These are phyloP conservation scores for Epistrophe grossulariae DNA, from an alignment of 2,888 invertebrate species.

Conservation along the genomic window DNA sequence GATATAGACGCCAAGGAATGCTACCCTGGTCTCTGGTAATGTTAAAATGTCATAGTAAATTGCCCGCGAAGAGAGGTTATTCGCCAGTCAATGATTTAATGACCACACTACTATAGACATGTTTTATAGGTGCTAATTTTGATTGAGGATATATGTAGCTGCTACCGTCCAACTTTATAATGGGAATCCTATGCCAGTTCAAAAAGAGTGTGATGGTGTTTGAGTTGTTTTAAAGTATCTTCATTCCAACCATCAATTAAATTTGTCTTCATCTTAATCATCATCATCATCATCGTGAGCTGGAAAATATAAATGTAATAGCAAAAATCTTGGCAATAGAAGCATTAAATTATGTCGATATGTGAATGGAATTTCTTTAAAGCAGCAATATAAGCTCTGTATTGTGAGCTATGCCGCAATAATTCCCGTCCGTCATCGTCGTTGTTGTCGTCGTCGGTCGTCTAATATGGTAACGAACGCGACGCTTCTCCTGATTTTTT, in stretches of 20 bases:
- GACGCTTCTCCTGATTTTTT: slow-evolving; percentile 56
- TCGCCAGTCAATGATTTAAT: slow-evolving; percentile 62
- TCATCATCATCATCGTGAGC: slow-evolving; percentile 39
- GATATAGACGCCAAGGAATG: slow-evolving; percentile 42
- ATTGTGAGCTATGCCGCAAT: slow-evolving; percentile 36
- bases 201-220: not conserved
- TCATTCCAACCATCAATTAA: slow-evolving; percentile 54
- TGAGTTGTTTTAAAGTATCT: slow-evolving; percentile 2
- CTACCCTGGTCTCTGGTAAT: slow-evolving; percentile 30
- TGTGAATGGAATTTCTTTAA: slow-evolving; percentile 50
- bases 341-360: slow-evolving; percentile 26
- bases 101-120: slow-evolving; percentile 66
- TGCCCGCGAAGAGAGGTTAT: slow-evolving; percentile 55
- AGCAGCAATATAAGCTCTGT: slow-evolving; percentile 15
- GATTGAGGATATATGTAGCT: slow-evolving; percentile 62
- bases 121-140: slow-evolving; percentile 73
- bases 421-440: slow-evolving; percentile 7
- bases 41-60: slow-evolving; percentile 74
- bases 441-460: not conserved
- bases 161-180: slow-evolving; percentile 5
- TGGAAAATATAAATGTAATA: slow-evolving; percentile 4
- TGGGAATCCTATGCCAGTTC: slow-evolving; percentile 58
- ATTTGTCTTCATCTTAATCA: slow-evolving; percentile 40
- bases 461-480: not conserved
- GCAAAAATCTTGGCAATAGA: slow-evolving; percentile 31